Percentiles rank a stretch among this genome's conserved stretches.
These are phyloP conservation scores for Halictus quadricinctus DNA, from an alignment of 2,888 invertebrate species.

Conservation along the genomic window DNA sequence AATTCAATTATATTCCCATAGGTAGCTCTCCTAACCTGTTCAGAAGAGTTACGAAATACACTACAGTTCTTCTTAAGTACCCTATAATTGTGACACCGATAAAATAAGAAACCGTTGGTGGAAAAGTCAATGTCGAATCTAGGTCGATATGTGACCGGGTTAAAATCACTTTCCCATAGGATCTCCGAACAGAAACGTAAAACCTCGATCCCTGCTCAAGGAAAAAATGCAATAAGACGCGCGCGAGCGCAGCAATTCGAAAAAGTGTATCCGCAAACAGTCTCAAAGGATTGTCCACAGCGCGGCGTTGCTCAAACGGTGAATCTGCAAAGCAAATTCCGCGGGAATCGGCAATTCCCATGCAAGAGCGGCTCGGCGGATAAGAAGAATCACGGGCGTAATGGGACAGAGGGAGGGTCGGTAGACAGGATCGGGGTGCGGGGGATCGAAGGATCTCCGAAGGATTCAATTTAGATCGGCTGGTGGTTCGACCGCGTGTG, in stretches of 20 bases:
- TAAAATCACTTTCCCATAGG: neutral
- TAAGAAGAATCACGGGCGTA: neutral
- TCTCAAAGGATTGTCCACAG: neutral
- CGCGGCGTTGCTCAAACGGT: neutral
- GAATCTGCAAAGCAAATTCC: slow-evolving; percentile 6
- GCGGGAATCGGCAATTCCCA: neutral
- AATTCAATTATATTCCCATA: too few relatives aligned
- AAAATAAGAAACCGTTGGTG: neutral
- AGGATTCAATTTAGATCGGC: neutral
- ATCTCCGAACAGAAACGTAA: too few relatives aligned
- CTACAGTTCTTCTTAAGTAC: too few relatives aligned
- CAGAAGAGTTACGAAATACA: too few relatives aligned
- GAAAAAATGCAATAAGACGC: slow-evolving; percentile 5
- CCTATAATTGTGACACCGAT: too few relatives aligned
- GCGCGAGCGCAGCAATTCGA: neutral
- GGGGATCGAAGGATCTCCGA: neutral
- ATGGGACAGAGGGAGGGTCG: neutral
- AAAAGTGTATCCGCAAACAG: neutral
- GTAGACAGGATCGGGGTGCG: neutral
- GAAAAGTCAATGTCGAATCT: neutral
- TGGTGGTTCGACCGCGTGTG: neutral
- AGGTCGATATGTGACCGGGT: neutral
- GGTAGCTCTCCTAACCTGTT: too few relatives aligned
- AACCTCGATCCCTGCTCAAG: accelerated
- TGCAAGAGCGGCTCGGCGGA: neutral